Conservation (phyloP, 1,140 invertebrate genomes). For the Amyelois transitella region DNA sequence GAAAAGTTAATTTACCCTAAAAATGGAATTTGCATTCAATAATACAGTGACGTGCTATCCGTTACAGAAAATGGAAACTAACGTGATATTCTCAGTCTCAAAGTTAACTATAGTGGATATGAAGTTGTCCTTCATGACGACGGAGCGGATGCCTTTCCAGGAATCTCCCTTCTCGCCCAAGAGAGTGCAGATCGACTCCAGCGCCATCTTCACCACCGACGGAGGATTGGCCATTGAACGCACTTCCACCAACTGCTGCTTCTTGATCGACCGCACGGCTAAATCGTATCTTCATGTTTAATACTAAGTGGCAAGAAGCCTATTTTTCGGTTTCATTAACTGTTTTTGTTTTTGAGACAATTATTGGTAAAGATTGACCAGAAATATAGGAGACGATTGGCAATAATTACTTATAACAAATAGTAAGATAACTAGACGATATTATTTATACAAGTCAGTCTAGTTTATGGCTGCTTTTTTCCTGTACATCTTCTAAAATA, state of each 20-base stretch:
- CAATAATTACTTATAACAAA: too few relatives aligned
- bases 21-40: not conserved
- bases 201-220: constrained; percentile 91
- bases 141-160: constrained; percentile 94
- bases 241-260: constrained; percentile 96
- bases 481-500: too few relatives aligned
- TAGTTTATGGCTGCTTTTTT: too few relatives aligned
- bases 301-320: constrained; percentile 10
- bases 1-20: too few relatives aligned
- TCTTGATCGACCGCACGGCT: constrained; percentile 98
- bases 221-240: constrained; percentile 97
- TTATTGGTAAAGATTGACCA: too few relatives aligned
- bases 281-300: constrained; percentile 43
- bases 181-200: constrained; percentile 96
- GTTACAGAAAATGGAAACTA: constrained; percentile 58
- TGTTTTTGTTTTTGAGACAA: too few relatives aligned
- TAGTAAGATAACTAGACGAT: too few relatives aligned
- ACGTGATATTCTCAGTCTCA: constrained; percentile 94
- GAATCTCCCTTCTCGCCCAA: constrained; percentile 92
- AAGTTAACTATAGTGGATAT: constrained; percentile 99
- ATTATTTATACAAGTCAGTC: too few relatives aligned
- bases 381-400: too few relatives aligned
- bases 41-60: constrained; percentile 22
- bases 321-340: not conserved
- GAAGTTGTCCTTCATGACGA: constrained; percentile 98